Evolutionary conservation across 2,888 invertebrate genomes (phyloP).

Genomic region (Ctena decussata): DNA sequence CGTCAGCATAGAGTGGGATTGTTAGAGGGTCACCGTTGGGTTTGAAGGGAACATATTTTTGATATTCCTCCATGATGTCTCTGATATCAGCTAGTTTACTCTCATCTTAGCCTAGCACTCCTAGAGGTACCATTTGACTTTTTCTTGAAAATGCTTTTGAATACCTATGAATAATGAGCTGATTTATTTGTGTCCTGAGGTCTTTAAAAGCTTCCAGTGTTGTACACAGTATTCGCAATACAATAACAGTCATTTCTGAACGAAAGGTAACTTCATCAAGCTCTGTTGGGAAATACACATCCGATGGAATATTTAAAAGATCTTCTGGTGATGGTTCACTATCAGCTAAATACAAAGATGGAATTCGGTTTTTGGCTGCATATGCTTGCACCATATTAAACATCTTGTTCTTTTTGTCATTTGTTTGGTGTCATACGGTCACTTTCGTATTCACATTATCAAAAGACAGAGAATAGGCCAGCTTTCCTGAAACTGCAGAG

Average conservation of each 20-base stretch:
- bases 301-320: constrained; percentile 30
- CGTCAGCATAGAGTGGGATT: constrained; percentile 54
- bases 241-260: constrained; percentile 11
- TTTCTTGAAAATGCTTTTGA: constrained; percentile 1
- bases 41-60: constrained; percentile 54
- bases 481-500: constrained; percentile 27
- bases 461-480: constrained; percentile 33
- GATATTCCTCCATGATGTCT: constrained; percentile 59
- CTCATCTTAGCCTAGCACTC: constrained; percentile 65
- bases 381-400: constrained; percentile 57
- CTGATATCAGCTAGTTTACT: constrained; percentile 52
- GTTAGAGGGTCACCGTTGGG: constrained; percentile 38
- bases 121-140: constrained; percentile 40
- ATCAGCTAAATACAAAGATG: constrained; percentile 32
- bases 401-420: constrained; percentile 45
- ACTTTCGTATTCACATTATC: constrained; percentile 50
- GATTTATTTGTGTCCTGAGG: background rate
- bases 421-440: constrained; percentile 39
- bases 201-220: background rate
- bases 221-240: background rate
- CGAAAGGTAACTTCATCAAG: constrained; percentile 22
- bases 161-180: constrained; percentile 4
- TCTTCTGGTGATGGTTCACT: constrained; percentile 18
- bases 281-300: constrained; percentile 21
- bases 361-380: constrained; percentile 36